A percentile compares a stretch with the other conserved stretches of the same genome.
These are phyloP conservation scores for Vulpes vulpes DNA, from an alignment of 2,113 vertebrate genomes.

Conservation along the genomic window DNA sequence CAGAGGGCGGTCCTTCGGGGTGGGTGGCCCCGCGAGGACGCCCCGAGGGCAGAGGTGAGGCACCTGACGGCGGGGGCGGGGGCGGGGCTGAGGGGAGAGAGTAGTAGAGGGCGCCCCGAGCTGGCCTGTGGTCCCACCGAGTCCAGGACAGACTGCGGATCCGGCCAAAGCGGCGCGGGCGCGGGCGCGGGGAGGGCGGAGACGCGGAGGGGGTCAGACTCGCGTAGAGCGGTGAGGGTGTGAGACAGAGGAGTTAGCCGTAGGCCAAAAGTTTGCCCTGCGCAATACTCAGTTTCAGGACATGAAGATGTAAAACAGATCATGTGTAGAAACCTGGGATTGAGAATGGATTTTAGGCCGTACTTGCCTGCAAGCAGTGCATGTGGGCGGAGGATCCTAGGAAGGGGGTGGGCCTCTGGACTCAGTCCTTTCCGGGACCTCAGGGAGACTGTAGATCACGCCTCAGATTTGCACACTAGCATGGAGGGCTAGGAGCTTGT, in stretches of 20 bases:
- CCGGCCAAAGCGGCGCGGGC: neutral
- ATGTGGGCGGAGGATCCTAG: no score
- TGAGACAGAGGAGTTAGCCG: neutral
- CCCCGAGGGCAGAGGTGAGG: neutral
- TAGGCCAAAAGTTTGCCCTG: neutral
- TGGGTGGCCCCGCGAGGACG: neutral
- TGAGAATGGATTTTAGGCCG: neutral
- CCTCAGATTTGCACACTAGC: neutral
- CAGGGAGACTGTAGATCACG: neutral
- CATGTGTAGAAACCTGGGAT: neutral
- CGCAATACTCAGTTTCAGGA: neutral
- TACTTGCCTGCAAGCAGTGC: neutral
- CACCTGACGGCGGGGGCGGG: neutral
- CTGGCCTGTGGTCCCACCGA: neutral
- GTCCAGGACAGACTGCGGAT: no score
- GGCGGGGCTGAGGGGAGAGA: neutral
- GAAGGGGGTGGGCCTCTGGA: neutral
- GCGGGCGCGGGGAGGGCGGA: neutral
- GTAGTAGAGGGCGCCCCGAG: neutral
- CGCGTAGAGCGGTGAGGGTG: neutral
- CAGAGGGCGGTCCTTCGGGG: neutral
- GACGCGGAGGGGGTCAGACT: neutral
- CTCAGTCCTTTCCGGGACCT: neutral
- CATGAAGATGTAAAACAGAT: neutral
- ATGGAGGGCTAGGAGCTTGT: fast-evolving